Percentiles rank a stretch among this genome's conserved stretches.
Evolutionary conservation across 2,797 vertebrate species (phyloP).

Genomic region (Otolemur crassicaudatus): DNA sequence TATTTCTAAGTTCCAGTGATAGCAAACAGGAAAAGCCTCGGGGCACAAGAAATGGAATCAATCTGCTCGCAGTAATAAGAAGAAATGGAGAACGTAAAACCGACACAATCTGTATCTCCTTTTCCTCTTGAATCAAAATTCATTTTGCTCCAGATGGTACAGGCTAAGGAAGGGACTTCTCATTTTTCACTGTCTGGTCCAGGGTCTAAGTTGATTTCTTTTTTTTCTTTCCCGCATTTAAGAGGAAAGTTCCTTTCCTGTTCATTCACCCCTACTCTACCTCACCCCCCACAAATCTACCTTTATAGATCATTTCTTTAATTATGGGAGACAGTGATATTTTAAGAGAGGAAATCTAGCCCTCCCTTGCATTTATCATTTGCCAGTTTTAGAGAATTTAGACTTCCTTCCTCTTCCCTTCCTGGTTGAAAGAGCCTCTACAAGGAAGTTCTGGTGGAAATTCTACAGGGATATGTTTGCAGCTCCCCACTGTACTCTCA

Average conservation of each 20-base stretch:
- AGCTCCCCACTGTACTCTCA: slow-evolving; percentile 65
- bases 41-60: not conserved
- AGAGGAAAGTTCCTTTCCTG: not conserved
- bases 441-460: slow-evolving; percentile 66
- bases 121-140: slow-evolving; percentile 72
- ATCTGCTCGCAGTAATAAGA: slow-evolving; percentile 5
- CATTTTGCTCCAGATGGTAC: slow-evolving; percentile 52
- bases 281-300: not conserved
- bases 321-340: not conserved
- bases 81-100: slow-evolving; percentile 9
- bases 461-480: slow-evolving; percentile 65
- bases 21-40: slow-evolving; percentile 21
- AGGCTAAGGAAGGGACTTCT: not conserved
- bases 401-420: slow-evolving; percentile 48
- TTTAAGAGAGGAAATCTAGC: slow-evolving; percentile 19
- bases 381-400: slow-evolving; percentile 3
- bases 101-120: not conserved
- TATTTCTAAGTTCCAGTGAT: slow-evolving; percentile 27
- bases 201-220: not conserved
- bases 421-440: slow-evolving; percentile 11
- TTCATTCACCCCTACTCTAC: not conserved
- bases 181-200: not conserved
- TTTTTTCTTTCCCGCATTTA: not conserved
- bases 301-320: slow-evolving; percentile 18
- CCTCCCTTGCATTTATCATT: not conserved